Base-by-base conservation (phyloP, 2,888 invertebrate genomes). In the Nymphalis c-album region DNA sequence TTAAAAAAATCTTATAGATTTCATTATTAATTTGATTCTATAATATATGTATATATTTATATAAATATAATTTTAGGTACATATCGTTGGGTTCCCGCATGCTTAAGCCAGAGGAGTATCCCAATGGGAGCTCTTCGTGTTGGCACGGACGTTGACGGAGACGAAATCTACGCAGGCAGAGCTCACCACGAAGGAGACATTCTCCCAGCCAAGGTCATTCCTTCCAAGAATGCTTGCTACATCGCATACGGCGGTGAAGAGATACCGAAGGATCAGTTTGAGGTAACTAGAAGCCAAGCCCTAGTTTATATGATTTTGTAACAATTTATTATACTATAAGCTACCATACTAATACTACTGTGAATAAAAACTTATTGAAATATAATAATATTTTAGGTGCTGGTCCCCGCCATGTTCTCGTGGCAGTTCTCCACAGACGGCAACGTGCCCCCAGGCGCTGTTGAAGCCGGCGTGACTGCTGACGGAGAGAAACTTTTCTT, bases 111-210 rank as follows among this genome's bases (percentile, higher is more conserved):
- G 79, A 86, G 85, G 77, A 88, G 90, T 76, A 88, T 92, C 65
- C 92, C 92, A 0, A 91, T 91, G 2, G 92, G 92, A 7, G 92
- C 92, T 2, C 79, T 93, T 68, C 82, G 90, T 53, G 92, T 92
- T 31, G 97, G 97, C 26, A 92, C 93, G 1, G 97, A 97, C 78
- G 85, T 85, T 17, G 96, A 96, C 75, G 96, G 96, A 0, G 92
- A 93, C 1, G 90, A 93, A 62, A 96, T 97, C 77, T 97, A 94
- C 82, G 95, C 96, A 0, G 97, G 96, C 0, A 93, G 96, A 61
- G 94, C 94, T 0, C 93, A 87, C 67, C 94, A 95, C 77, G 92
- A 93, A 68, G 95, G 95, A 0, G 94, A 95, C 77, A 92, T 94
- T 79, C 76, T 95, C 0, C 95, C 95, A 2, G 95, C 95, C 0